Evolutionary conservation across 1,140 invertebrate species (phyloP), one percentile per base, ranked within the genome.

Genomic region (Riptortus pedestris): DNA sequence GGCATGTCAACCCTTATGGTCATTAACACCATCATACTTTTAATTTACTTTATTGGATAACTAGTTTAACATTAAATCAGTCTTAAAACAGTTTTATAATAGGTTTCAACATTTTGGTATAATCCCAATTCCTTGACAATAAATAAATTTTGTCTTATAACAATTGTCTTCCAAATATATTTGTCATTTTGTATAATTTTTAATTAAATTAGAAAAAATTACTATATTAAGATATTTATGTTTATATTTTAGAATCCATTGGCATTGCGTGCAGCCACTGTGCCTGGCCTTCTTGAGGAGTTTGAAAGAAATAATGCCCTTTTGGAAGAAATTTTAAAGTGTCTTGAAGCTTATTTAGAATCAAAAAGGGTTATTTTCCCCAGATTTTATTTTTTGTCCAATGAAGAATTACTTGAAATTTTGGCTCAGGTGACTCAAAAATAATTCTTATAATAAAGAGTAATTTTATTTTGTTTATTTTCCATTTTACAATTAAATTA

Each of bases 301-400:
- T 78, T 92, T 16, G 76, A 81, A 65, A 84, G 84, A 67, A 89
- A 88, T 61, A 92, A 91, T 73, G 80, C 81, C 61, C 78, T 88
- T 67, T 73, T 93, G 7, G 91, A 89, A 70, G 81, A 86, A 70
- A 88, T 90, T 52, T 81, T 91, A 75, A 91, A 91, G 70, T 89
- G 86, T 61, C 74, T 88, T 7, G 86, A 88, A 71, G 85, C 85
- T 0, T 90, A 90, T 72, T 73, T 90, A 55, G 87, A 96, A 75
- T 91, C 90, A 18, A 95, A 96, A 73, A 79, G 93, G 52, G 83
- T 94, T 1, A 88, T 88, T 7, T 96, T 95, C 75, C 91, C 93
- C 24, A 77, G 92, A 68, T 90, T 96, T 76, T 96, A 95, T 76
- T 96, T 96, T 74, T 76, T 96, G 24, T 96, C 92, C 0, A 96